phyloP scores from a whole-genome alignment of 2,797 vertebrate genomes.

The Neoniphon sammara region DNA sequence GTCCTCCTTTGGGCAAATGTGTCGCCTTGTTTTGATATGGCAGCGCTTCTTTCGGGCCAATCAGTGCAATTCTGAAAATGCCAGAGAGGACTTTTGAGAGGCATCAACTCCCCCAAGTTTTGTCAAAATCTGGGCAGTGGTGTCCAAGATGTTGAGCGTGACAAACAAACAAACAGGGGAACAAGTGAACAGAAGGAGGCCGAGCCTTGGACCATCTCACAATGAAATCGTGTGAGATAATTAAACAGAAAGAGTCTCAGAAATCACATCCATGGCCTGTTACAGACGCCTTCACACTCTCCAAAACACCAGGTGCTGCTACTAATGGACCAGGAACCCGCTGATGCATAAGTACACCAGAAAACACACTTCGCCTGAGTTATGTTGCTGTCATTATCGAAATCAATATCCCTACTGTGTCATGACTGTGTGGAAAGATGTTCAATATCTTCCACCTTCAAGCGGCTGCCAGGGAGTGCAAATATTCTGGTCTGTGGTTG shows the following conservation, averaged over 20 bases:
- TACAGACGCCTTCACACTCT: conserved; percentile 34
- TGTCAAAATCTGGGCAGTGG: too few relatives aligned
- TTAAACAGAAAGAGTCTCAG: not conserved
- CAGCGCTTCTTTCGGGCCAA: too few relatives aligned
- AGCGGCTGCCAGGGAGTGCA: conserved; percentile 24
- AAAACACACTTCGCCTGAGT: conserved; percentile 42
- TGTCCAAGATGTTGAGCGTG: too few relatives aligned
- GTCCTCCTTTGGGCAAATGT: too few relatives aligned
- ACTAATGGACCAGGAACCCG: conserved; percentile 39
- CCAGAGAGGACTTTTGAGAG: too few relatives aligned
- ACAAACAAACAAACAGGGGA: too few relatives aligned
- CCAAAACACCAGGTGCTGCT: conserved; percentile 34
- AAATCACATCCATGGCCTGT: conserved; percentile 7
- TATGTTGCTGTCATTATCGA: conserved; percentile 46
- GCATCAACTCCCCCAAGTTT: too few relatives aligned
- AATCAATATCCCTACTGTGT: conserved; percentile 59
- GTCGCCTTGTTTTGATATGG: too few relatives aligned
- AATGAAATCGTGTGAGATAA: too few relatives aligned
- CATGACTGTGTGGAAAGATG: conserved; percentile 33
- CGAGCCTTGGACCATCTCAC: too few relatives aligned
- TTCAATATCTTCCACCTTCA: conserved; percentile 33
- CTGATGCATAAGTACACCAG: conserved; percentile 21
- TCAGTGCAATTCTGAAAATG: too few relatives aligned
- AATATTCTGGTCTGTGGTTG: conserved; percentile 48
- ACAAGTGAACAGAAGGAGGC: too few relatives aligned